Conservation (phyloP, 1,140 invertebrate species). For the Macrotrachela quadricornifera region DNA sequence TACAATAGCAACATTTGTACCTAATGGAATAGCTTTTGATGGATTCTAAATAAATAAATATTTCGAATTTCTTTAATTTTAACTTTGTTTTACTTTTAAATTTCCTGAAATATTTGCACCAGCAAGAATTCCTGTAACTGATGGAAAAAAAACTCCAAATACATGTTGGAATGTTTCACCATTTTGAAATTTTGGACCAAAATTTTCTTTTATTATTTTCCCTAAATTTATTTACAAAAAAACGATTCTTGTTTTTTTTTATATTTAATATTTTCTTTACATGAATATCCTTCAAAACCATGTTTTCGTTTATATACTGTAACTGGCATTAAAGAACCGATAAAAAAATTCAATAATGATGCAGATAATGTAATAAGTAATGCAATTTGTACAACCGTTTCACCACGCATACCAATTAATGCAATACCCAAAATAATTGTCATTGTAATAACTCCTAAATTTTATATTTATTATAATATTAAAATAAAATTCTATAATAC, state of each 20-base stretch:
- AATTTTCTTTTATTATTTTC: slow-evolving; percentile 42
- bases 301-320: slow-evolving; percentile 44
- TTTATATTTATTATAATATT: too few relatives aligned
- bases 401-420: slow-evolving; percentile 34
- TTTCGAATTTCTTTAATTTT: too few relatives aligned
- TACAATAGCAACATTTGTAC: slow-evolving; percentile 14
- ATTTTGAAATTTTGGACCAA: slow-evolving; percentile 47
- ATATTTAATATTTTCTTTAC: slow-evolving; percentile 32
- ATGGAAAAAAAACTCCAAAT: slow-evolving; percentile 85
- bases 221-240: slow-evolving; percentile 21
- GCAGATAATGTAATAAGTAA: slow-evolving; percentile 62
- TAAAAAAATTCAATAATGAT: slow-evolving; percentile 60
- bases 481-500: too few relatives aligned
- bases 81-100: slow-evolving; percentile 43
- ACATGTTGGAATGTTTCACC: slow-evolving; percentile 53
- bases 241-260: not conserved
- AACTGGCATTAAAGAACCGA: slow-evolving; percentile 50
- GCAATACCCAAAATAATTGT: slow-evolving; percentile 25
- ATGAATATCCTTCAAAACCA: slow-evolving; percentile 64
- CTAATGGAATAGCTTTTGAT: too few relatives aligned
- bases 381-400: slow-evolving; percentile 51
- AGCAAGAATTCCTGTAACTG: slow-evolving; percentile 81
- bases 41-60: slow-evolving; percentile 25
- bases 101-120: slow-evolving; percentile 88
- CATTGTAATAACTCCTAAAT: slow-evolving; percentile 29